phyloP scores from a whole-genome alignment of 2,888 invertebrate genomes.

The Proisotoma minuta region DNA sequence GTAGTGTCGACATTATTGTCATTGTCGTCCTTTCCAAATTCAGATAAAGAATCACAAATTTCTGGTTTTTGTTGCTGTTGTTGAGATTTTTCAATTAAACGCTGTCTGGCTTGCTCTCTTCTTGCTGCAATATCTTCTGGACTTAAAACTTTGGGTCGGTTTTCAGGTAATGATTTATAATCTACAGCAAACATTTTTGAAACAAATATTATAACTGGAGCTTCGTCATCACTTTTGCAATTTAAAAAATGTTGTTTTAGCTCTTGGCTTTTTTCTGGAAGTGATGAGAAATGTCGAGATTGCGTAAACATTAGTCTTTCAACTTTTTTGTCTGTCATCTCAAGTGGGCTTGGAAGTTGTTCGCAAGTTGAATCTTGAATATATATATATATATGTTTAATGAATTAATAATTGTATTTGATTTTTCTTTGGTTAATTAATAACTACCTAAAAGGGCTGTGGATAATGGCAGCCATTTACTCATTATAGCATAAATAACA shows the following conservation, averaged over 20 bases:
- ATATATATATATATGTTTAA: neutral
- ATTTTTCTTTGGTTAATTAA: neutral
- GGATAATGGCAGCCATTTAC: constrained; percentile 86
- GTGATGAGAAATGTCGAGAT: constrained; percentile 62
- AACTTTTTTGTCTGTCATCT: constrained; percentile 69
- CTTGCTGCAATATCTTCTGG: constrained; percentile 67
- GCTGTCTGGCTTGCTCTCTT: constrained; percentile 63
- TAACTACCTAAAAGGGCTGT: constrained; percentile 63
- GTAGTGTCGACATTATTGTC: constrained; percentile 21
- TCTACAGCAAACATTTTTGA: constrained; percentile 88
- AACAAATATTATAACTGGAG: constrained; percentile 68
- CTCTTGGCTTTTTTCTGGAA: constrained; percentile 64
- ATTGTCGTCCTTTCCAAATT: constrained; percentile 19
- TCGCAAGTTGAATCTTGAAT: constrained; percentile 74
- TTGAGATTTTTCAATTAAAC: constrained; percentile 58
- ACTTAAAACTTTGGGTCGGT: constrained; percentile 71
- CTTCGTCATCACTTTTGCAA: constrained; percentile 62
- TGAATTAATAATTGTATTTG: neutral
- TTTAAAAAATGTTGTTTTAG: constrained; percentile 65
- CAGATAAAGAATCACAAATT: constrained; percentile 3
- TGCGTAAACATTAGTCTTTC: constrained; percentile 75
- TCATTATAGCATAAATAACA: constrained; percentile 74
- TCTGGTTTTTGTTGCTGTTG: constrained; percentile 32
- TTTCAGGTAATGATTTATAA: constrained; percentile 68
- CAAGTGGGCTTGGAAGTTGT: constrained; percentile 75